Evolutionary conservation across 2,888 invertebrate species (phyloP).

Genomic region (Anoncus sp.): DNA sequence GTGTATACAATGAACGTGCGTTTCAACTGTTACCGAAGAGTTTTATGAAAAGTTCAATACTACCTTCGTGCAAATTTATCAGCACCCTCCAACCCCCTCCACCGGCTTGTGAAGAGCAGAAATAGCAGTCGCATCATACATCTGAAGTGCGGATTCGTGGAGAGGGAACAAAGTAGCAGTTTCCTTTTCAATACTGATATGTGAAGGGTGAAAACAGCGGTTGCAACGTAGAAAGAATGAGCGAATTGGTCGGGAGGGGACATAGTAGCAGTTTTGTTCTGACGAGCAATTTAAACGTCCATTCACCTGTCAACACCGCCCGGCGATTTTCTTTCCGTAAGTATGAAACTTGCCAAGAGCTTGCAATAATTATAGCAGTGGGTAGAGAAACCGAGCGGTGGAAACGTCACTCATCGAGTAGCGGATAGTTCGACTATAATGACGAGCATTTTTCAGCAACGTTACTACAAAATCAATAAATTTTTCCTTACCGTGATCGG

Average conservation of each 20-base stretch:
- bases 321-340: background rate
- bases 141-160: too few species aligned
- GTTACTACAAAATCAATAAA: constrained; percentile 54
- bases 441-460: constrained; percentile 40
- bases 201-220: background rate
- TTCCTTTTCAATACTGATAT: too few species aligned
- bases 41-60: too few species aligned
- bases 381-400: background rate
- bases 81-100: too few species aligned
- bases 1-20: too few species aligned
- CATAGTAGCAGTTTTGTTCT: background rate
- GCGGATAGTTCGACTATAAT: constrained; percentile 15
- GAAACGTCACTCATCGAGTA: constrained; percentile 31
- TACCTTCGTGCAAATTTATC: too few species aligned
- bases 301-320: constrained; percentile 30
- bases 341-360: background rate
- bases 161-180: too few species aligned
- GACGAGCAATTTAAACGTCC: constrained; percentile 41
- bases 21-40: too few species aligned
- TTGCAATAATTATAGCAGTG: background rate
- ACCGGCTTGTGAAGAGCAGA: too few species aligned
- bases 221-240: background rate
- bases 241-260: background rate
- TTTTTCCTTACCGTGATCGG: constrained; percentile 24
- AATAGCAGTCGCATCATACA: too few species aligned